phyloP scores from a whole-genome alignment of 1,140 invertebrate species.

The Drosophila micromelanica region DNA sequence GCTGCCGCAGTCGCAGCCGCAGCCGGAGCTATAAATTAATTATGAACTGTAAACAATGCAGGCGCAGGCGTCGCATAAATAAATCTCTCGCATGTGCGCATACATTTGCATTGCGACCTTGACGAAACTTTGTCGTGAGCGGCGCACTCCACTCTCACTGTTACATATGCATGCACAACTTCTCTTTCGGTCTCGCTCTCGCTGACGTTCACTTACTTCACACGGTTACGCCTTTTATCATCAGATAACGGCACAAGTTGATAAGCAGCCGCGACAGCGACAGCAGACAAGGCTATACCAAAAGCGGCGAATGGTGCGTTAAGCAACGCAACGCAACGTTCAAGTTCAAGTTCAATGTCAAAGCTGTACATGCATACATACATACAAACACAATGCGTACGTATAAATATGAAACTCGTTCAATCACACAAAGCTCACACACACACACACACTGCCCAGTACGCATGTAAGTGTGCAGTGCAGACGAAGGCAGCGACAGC shows the following conservation, averaged over 20 bases:
- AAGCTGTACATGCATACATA: slow-evolving; percentile 21
- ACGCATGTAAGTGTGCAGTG: slow-evolving; percentile 15
- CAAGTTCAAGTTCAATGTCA: slow-evolving; percentile 81
- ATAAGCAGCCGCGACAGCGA: slow-evolving; percentile 50
- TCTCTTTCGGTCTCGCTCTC: background rate
- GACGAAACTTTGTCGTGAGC: slow-evolving; percentile 34
- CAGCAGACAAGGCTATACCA: slow-evolving; percentile 1
- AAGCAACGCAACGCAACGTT: slow-evolving; percentile 30
- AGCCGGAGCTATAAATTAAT: slow-evolving; percentile 66
- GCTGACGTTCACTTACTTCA: background rate
- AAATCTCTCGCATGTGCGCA: slow-evolving; percentile 72
- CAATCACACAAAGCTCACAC: slow-evolving; percentile 44
- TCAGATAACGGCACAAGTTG: slow-evolving; percentile 65
- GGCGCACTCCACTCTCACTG: background rate
- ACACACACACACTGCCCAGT: slow-evolving; percentile 6
- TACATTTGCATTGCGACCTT: slow-evolving; percentile 77
- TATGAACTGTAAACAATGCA: slow-evolving; percentile 72
- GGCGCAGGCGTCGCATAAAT: slow-evolving; percentile 64
- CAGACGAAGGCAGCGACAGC: slow-evolving; percentile 17
- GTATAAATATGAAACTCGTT: slow-evolving; percentile 61
- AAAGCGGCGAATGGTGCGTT: slow-evolving; percentile 42
- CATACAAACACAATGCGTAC: background rate
- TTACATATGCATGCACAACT: background rate
- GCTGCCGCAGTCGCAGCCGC: slow-evolving; percentile 29
- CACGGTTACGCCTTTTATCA: slow-evolving; percentile 42